phyloP scores from a whole-genome alignment of 2,113 vertebrate genomes.

The Thalassoma bifasciatum region DNA sequence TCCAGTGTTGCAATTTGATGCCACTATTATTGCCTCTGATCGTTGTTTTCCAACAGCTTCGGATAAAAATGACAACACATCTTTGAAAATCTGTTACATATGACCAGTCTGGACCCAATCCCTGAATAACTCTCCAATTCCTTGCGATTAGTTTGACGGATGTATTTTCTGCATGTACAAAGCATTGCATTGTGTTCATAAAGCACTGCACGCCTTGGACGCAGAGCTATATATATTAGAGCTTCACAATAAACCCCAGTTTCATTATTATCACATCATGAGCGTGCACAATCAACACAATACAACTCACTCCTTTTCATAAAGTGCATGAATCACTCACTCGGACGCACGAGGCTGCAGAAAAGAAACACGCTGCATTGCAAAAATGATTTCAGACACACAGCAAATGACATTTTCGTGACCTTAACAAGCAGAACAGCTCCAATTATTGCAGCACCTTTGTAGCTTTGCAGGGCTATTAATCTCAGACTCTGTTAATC shows the following conservation, averaged over 20 bases:
- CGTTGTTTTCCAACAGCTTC: no score
- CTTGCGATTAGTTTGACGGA: not conserved
- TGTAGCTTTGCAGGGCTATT: not conserved
- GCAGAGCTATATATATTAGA: no score
- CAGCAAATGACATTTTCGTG: not conserved
- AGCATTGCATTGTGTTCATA: not conserved
- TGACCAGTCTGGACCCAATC: not conserved
- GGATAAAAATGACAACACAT: no score
- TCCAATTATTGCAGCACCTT: not conserved
- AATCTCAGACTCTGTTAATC: not conserved
- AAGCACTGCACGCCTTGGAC: not conserved
- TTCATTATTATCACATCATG: no score
- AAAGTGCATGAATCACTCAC: not conserved
- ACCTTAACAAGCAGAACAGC: not conserved
- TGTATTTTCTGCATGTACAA: not conserved
- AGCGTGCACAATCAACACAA: no score
- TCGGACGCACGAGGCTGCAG: no score
- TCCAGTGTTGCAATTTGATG: no score
- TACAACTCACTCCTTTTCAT: no score
- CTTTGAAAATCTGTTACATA: no score
- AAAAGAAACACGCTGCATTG: no score
- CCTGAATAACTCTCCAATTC: not conserved
- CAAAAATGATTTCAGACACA: not conserved
- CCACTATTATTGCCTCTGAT: no score
- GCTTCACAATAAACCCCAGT: no score